These are phyloP conservation scores for Ethmia dodecea DNA, from an alignment of 2,888 invertebrate genomes.

Conservation along the genomic window DNA sequence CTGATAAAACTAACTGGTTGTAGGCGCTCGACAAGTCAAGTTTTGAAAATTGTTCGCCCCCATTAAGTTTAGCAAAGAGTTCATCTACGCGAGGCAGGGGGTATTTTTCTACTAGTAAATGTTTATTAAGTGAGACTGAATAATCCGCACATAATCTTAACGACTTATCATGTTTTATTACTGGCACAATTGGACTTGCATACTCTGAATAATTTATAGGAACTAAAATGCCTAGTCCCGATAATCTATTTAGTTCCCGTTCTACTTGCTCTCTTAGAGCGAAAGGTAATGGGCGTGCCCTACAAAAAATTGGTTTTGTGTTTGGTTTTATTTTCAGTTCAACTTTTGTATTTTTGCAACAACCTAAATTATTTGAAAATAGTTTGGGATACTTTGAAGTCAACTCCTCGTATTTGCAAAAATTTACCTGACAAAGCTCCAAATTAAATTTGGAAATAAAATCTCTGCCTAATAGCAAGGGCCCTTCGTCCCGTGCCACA, in stretches of 20 bases:
- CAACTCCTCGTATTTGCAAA: too few relatives aligned
- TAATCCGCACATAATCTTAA: neutral
- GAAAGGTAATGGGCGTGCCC: neutral
- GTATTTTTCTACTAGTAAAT: neutral
- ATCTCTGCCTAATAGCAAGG: too few relatives aligned
- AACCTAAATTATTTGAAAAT: too few relatives aligned
- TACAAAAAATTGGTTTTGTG: neutral
- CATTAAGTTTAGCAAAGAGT: conserved; percentile 3
- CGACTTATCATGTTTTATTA: neutral
- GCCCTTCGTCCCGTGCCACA: too few relatives aligned
- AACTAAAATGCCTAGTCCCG: neutral
- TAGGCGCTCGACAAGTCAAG: conserved; percentile 7
- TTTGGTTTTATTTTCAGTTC: neutral
- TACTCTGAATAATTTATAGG: neutral
- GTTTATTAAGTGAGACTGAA: neutral
- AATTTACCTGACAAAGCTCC: too few relatives aligned
- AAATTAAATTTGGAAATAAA: too few relatives aligned
- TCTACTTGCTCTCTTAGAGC: neutral
- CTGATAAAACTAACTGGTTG: neutral
- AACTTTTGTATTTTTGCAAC: too few relatives aligned
- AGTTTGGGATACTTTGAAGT: too few relatives aligned
- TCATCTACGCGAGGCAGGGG: conserved; percentile 3
- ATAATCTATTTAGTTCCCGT: neutral
- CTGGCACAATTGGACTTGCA: neutral
- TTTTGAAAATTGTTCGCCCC: conserved; percentile 2